These are phyloP conservation scores for Cryptops parisi DNA, from an alignment of 2,888 invertebrate species.

Conservation along the genomic window DNA sequence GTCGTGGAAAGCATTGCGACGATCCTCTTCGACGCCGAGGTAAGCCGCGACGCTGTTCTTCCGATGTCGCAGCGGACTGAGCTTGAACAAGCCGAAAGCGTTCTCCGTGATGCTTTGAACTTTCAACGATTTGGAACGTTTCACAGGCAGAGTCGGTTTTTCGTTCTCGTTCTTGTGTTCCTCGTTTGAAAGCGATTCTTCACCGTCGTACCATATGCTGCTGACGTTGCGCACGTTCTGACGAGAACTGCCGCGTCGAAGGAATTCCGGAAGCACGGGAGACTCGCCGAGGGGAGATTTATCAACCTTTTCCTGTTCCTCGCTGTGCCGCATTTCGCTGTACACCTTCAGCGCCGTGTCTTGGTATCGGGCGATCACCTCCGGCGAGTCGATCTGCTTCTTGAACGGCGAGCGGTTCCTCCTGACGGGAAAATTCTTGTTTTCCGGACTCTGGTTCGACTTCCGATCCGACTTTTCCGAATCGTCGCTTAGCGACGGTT, in stretches of 20 bases:
- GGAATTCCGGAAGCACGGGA: neutral
- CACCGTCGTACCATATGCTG: conserved; percentile 14
- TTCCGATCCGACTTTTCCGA: neutral
- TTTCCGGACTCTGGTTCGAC: neutral
- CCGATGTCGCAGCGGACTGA: neutral
- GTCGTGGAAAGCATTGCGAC: neutral
- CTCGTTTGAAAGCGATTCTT: neutral
- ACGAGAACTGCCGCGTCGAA: neutral
- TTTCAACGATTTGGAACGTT: conserved; percentile 33
- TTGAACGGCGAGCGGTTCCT: neutral
- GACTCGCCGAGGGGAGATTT: neutral
- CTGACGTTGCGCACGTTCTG: neutral
- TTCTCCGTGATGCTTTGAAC: conserved; percentile 17
- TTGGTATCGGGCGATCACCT: conserved; percentile 8
- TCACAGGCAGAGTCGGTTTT: conserved; percentile 28
- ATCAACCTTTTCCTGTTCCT: conserved; percentile 1
- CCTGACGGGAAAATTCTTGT: neutral
- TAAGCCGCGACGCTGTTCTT: conserved; percentile 13
- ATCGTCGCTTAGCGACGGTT: conserved; percentile 14
- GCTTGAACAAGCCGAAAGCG: neutral
- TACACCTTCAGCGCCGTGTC: conserved; percentile 14
- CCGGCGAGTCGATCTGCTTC: conserved; percentile 1
- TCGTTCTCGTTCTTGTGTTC: conserved; percentile 8
- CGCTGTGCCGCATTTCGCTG: neutral
- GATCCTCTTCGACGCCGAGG: conserved; percentile 14